These are phyloP conservation scores for Hemicrepidius hirtus DNA, from an alignment of 2,888 invertebrate genomes.

Conservation along the genomic window DNA sequence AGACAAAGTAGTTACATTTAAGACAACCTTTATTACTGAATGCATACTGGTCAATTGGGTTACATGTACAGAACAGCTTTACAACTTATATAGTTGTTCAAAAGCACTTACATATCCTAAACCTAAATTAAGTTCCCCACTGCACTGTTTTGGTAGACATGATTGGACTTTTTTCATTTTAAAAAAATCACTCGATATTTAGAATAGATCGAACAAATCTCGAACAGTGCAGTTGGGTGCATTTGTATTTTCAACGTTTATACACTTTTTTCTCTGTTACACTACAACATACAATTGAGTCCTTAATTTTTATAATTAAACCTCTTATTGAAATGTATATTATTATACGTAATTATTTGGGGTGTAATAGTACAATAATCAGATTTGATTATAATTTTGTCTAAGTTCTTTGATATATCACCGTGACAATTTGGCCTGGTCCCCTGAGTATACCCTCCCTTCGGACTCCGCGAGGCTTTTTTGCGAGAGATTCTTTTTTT, in stretches of 20 bases:
- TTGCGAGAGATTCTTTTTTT: conserved; percentile 42
- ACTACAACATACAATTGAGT: conserved; percentile 70
- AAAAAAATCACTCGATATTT: conserved; percentile 61
- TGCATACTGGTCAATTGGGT: conserved; percentile 75
- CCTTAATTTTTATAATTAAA: conserved; percentile 65
- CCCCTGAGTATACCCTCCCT: conserved; percentile 73
- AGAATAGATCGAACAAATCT: conserved; percentile 62
- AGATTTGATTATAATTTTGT: conserved; percentile 71
- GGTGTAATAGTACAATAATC: conserved; percentile 61
- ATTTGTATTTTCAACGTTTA: conserved; percentile 55
- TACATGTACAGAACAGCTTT: conserved; percentile 73
- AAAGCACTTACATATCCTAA: conserved; percentile 73
- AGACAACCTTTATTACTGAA: conserved; percentile 76
- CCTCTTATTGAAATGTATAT: conserved; percentile 70
- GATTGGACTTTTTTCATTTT: conserved; percentile 51
- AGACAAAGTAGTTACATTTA: conserved; percentile 68
- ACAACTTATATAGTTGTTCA: conserved; percentile 71
- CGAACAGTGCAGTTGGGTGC: conserved; percentile 66
- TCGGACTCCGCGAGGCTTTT: conserved; percentile 41
- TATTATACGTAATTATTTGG: conserved; percentile 66
- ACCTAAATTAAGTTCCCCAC: conserved; percentile 69
- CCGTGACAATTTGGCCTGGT: conserved; percentile 74
- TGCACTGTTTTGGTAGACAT: conserved; percentile 63
- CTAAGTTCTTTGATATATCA: conserved; percentile 72
- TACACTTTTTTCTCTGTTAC: conserved; percentile 50